Evolutionary conservation across 2,797 vertebrate genomes (phyloP), one percentile per base, ranked within the genome.

Genomic region (Sebastes trivittatus): DNA sequence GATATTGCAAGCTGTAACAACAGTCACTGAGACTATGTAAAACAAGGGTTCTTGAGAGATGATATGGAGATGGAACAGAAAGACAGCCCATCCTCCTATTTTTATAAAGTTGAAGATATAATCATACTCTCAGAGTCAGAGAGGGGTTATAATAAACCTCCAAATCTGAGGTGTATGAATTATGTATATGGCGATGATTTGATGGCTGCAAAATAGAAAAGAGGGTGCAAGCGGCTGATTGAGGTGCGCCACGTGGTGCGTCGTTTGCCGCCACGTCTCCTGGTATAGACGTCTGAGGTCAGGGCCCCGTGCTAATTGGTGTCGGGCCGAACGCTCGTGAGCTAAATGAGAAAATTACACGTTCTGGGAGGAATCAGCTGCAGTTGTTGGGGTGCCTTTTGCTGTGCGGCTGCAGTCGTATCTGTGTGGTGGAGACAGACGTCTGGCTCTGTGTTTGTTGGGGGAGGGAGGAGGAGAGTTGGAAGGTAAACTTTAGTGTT

Each of bases 331-430:
- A 86, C 83, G 93, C 94, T 95, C 88, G 86, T 92, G 92, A 93
- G 91, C 93, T 90, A 96, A 96, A 96, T 96, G 94, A 96, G 96
- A 92, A 96, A 96, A 96, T 96, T 94, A 96, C 92, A 96, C 83
- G 94, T 95, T 96, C 88, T 77, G 78, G 87, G 88, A 89, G 87
- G 94, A 96, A 95, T 95, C 95, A 95, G 91, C 92, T 87, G 91
- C 92, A 76, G 91, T 92, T 94, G 93, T 94, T 80, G 75, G 72
- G 77, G 67, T 58, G 86, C 78, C 83, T 86, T 88, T 87, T 81
- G 88, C 85, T 84, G 90, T 75, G 75, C 65, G 36, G 89, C 92
- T 93, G 90, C 87, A 62, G 76, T 69, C 69, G 64, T 82, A 80
- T 92, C 87, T 89, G 88, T 77, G 80, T 22, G 77, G 88, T 36